Evolutionary conservation across 2,888 invertebrate genomes (phyloP).

Genomic region (Synergus gifuensis): DNA sequence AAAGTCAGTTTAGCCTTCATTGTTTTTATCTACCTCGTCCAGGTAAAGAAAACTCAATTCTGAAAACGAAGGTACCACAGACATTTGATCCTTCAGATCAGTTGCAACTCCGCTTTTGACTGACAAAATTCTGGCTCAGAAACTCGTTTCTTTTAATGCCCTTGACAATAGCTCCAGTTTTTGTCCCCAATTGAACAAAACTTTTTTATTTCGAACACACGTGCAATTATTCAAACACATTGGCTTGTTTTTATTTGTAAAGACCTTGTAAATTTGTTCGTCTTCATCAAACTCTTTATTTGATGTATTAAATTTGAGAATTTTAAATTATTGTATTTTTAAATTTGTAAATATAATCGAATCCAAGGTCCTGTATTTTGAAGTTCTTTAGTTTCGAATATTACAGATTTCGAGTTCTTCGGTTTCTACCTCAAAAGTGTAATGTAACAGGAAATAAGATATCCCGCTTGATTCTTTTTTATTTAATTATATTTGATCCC

Average conservation of each 20-base stretch:
- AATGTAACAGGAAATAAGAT: too few species aligned
- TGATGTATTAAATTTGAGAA: too few species aligned
- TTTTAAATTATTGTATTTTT: too few species aligned
- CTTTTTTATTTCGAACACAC: not conserved
- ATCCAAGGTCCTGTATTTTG: too few species aligned
- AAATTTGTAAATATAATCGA: too few species aligned
- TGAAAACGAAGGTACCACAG: not conserved
- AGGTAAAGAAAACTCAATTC: conserved; percentile 28
- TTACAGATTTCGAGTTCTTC: too few species aligned
- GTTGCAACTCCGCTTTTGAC: not conserved
- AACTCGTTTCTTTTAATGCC: not conserved
- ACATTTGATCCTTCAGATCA: conserved; percentile 7
- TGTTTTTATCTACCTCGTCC: conserved; percentile 26
- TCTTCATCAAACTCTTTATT: too few species aligned
- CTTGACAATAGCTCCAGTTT: not conserved
- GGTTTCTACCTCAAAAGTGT: too few species aligned
- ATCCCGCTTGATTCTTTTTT: not conserved
- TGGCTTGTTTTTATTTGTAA: too few species aligned
- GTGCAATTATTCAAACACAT: not conserved
- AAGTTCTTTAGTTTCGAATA: too few species aligned
- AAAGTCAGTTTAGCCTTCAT: conserved; percentile 22
- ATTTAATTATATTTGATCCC: too few species aligned
- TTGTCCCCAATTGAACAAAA: not conserved
- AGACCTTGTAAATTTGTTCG: too few species aligned
- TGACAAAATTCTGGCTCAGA: conserved; percentile 3